phyloP scores from a whole-genome alignment of 2,113 vertebrate genomes.

The Heteronetta atricapilla region DNA sequence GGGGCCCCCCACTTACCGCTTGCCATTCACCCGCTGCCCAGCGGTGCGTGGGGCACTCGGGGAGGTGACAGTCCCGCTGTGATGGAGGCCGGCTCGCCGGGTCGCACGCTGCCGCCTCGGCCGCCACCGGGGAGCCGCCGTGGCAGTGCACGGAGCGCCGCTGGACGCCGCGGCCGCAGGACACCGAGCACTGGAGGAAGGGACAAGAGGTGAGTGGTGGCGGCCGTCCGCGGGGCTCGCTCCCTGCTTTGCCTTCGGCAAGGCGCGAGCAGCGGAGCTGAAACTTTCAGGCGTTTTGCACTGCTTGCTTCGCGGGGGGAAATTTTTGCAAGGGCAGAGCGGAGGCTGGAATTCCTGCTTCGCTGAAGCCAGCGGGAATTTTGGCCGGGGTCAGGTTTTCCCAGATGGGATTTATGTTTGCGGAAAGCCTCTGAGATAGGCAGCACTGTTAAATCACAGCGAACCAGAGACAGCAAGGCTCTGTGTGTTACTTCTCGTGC shows the following conservation, averaged over 20 bases:
- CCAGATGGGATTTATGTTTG: neutral
- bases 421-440: neutral
- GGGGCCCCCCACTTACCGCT: slow-evolving; percentile 77
- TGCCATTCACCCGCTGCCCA: slow-evolving; percentile 89
- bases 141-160: slow-evolving; percentile 83
- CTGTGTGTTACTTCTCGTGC: neutral
- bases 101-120: slow-evolving; percentile 78
- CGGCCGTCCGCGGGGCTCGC: fast-evolving
- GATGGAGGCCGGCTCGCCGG: slow-evolving; percentile 73
- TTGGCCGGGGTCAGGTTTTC: neutral
- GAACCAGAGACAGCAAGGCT: neutral
- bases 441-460: fast-evolving
- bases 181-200: slow-evolving; percentile 85
- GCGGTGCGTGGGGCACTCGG: slow-evolving; percentile 78
- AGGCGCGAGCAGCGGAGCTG: fast-evolving
- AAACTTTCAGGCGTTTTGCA: neutral
- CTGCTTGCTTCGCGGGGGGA: neutral
- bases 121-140: slow-evolving; percentile 61
- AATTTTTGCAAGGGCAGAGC: neutral
- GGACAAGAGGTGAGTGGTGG: slow-evolving; percentile 67
- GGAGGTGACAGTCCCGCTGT: slow-evolving; percentile 80
- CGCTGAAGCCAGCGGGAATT: neutral
- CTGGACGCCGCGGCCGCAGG: slow-evolving; percentile 86
- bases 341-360: neutral
- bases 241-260: neutral